Base-by-base conservation (phyloP, 2,888 invertebrate genomes). In the Drosophila melanosoma region DNA sequence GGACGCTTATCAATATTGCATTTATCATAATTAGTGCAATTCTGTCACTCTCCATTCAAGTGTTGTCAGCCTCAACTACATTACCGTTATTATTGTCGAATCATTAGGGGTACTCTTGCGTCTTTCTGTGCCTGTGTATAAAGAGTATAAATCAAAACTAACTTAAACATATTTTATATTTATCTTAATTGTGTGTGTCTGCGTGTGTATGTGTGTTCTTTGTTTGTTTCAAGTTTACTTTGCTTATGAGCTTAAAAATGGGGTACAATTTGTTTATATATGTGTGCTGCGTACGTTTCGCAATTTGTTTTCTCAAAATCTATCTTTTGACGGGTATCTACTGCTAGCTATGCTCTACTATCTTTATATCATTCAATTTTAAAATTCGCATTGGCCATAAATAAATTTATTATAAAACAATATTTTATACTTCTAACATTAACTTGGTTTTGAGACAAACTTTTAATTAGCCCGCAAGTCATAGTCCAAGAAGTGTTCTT, bases 1-100 rank as follows among this genome's bases (percentile, higher is more conserved):
- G 35, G 26, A 49, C 29, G 62, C 54, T 80, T 69, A 69, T 76
- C 75, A 70, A 67, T 65, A 69, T 62, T 72, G 68, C 77, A 82
- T 85, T 82, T 75, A 85, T 83, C 86, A 83, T 82, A 85, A 83
- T 86, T 88, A 88, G 59, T 69, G 63, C 20, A 57, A 54, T 51
- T 40, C 52, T 68, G 71, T 68, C 62, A 51, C 40, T 29, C 49
- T 56, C 49, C 51, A 38, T 53, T 36, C 66, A 71, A 72, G 45
- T 68, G 52, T 66, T 79, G 66, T 71, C 62, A 71, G 74, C 33
- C 32, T 32, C 60, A 60, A 36, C 61, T 53, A 51, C 49, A 63
- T 60, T 48, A 49, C 69, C 60, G 49, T 56, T 64, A 58, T 58
- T 36, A 35, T 59, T 42, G 12, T 36, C 26, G 45, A 1, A 23